These are phyloP conservation scores for Aproaerema taeniolella DNA, from an alignment of 2,888 invertebrate genomes.

Conservation along the genomic window DNA sequence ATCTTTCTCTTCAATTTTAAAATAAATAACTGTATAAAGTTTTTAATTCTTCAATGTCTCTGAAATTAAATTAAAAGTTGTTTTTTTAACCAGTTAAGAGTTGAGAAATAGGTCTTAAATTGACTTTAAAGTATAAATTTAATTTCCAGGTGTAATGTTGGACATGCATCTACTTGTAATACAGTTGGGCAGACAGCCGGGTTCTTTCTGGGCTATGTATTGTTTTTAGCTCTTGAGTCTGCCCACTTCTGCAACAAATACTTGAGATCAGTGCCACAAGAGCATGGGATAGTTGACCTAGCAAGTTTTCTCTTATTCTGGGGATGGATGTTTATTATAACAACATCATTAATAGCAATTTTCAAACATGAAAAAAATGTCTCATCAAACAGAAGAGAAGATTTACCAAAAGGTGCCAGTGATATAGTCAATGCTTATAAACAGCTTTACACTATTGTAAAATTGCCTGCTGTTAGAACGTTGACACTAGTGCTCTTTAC, in stretches of 20 bases:
- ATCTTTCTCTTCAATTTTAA: too few relatives aligned
- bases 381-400: conserved; percentile 32
- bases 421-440: conserved; percentile 85
- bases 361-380: conserved; percentile 89
- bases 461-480: conserved; percentile 87
- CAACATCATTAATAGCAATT: conserved; percentile 92
- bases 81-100: too few relatives aligned
- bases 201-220: conserved; percentile 96
- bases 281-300: conserved; percentile 84
- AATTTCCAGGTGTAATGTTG: conserved; percentile 89
- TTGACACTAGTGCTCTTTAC: conserved; percentile 91
- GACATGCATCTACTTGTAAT: conserved; percentile 99
- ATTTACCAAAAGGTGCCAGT: conserved; percentile 50
- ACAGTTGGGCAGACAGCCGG: conserved; percentile 99
- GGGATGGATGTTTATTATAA: conserved; percentile 93
- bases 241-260: conserved; percentile 97
- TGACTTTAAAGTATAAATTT: too few relatives aligned
- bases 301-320: conserved; percentile 95
- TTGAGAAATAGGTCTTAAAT: too few relatives aligned
- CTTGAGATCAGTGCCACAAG: conserved; percentile 83
- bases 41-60: too few relatives aligned
- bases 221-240: conserved; percentile 97
- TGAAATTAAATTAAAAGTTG: too few relatives aligned
- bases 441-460: conserved; percentile 88
- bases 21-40: too few relatives aligned